Evolutionary conservation across 2,113 vertebrate species (phyloP), one percentile per base, ranked within the genome.

Genomic region (Clarias gariepinus): DNA sequence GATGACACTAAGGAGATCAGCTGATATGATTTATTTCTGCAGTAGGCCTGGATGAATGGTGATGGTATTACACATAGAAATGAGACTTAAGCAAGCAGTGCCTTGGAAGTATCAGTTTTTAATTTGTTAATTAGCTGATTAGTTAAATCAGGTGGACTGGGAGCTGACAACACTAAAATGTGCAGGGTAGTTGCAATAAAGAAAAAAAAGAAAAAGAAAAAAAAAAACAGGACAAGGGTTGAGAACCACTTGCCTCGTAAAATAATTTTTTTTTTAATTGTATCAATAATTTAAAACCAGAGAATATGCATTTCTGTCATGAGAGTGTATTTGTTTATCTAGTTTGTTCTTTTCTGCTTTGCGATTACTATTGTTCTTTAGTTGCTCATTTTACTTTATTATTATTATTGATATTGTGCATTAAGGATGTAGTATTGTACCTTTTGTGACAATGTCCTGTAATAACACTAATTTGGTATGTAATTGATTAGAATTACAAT

Each of bases 1-100:
- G 87, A 79, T 2, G 18, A 28, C 36, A 91, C 89, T 89, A 87
- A 91, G 86, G 88, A 83, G 84, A 69, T 79, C 81, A 91, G 88
- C 79, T 89, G 86, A 86, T 60, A 53, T 21, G 28, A 69, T 55
- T 23, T 28, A 36, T 79, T 68, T 55, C 63, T 57, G 28, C 41
- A n/a, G 55, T 78, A 66, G 74, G 60, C 19, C n/a, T 66, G 15
- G 74, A 23, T 85, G 73, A 41, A n/a, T 64, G 28, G n/a, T 30
- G 25, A 33, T 52, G 53, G 5, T 12, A 52, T 77, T 66, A 57
- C 10, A 79, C 3, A 47, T 25, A 41, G 7, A 85, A 28, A 85
- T 76, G 9, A 25, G 21, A 52, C 41, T 74, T 47, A 52, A 13
- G 21, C 0, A 74, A 74, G 21, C 71, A 41, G 33, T 71, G 33